Percentiles rank a stretch among this genome's conserved stretches.
Evolutionary conservation across 92 coral and sea anemone species (phyloP).

Genomic region (Epizoanthus fatuus): DNA sequence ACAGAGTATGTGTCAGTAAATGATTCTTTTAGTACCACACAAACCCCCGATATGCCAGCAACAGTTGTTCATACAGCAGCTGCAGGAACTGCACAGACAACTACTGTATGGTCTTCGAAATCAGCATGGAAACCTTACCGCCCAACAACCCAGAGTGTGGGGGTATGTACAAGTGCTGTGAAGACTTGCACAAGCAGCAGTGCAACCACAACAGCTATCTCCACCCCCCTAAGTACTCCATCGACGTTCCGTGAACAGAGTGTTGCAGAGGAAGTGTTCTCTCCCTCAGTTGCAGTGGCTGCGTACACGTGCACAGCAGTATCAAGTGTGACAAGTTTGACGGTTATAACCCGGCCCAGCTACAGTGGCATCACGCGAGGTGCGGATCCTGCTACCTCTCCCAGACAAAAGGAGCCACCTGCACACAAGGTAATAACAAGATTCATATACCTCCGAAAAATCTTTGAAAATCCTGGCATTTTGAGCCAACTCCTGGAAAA

Average conservation of each 20-base stretch:
- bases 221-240: constrained; percentile 16
- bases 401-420: constrained; percentile 14
- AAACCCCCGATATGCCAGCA: constrained; percentile 19
- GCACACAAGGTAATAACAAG: constrained; percentile 13
- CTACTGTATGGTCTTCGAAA: constrained; percentile 70
- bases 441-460: too few species aligned
- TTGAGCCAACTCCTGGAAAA: too few species aligned
- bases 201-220: constrained; percentile 32
- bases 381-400: constrained; percentile 9
- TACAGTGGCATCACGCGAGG: constrained; percentile 41
- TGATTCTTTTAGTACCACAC: constrained; percentile 9
- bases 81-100: constrained; percentile 38
- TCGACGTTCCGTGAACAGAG: neutral
- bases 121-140: constrained; percentile 91
- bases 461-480: too few species aligned
- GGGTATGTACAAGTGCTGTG: constrained; percentile 87
- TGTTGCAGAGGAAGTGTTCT: neutral
- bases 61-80: constrained; percentile 16
- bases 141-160: constrained; percentile 83
- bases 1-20: constrained; percentile 29
- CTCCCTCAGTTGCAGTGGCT: neutral
- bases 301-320: neutral
- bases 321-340: neutral
- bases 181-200: constrained; percentile 75
- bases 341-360: constrained; percentile 20